These are phyloP conservation scores for Pardalotus punctatus DNA, from an alignment of 2,113 vertebrate genomes.

Conservation along the genomic window DNA sequence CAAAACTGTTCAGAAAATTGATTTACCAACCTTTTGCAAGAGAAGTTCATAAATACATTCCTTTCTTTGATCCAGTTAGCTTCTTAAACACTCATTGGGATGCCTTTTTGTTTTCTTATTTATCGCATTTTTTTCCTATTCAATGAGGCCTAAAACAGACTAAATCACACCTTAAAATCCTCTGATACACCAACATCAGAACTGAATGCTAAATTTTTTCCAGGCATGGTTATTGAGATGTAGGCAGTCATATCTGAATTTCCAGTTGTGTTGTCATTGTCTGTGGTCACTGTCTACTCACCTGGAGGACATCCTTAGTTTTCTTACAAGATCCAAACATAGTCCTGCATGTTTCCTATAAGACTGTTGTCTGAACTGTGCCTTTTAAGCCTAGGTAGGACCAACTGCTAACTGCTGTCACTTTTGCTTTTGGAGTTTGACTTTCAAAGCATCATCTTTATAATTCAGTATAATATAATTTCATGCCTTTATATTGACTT, in stretches of 20 bases:
- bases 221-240: background rate
- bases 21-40: background rate
- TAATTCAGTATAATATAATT: background rate
- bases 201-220: background rate
- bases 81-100: background rate
- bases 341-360: background rate
- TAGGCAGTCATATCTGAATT: background rate
- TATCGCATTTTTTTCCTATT: background rate
- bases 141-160: background rate
- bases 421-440: background rate
- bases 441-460: background rate
- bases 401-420: background rate
- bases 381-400: background rate
- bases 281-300: background rate
- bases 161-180: background rate
- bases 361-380: background rate
- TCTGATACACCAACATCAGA: rapidly evolving
- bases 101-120: background rate
- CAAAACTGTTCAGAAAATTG: background rate
- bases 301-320: background rate
- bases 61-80: background rate
- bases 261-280: background rate
- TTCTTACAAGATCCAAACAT: background rate
- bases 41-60: background rate
- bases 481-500: background rate